Evolutionary conservation across 2,797 vertebrate genomes (phyloP).

Genomic region (Onychomys arenicola): DNA sequence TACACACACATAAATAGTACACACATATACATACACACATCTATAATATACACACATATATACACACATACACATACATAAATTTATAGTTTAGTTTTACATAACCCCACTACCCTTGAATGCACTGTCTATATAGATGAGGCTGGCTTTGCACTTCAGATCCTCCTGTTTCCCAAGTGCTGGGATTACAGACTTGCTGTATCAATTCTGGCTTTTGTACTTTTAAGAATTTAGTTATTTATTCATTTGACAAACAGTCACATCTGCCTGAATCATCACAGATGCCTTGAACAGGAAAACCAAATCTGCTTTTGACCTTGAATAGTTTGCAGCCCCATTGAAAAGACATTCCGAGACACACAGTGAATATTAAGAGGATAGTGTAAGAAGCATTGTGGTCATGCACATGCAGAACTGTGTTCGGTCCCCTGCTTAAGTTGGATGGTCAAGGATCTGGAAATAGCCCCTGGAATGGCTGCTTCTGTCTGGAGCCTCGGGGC

Average conservation of each 20-base stretch:
- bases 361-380: background rate
- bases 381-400: background rate
- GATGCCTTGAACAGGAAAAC: background rate
- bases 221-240: constrained; percentile 15
- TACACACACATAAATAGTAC: too few relatives aligned
- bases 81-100: background rate
- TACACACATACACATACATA: too few relatives aligned
- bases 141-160: background rate
- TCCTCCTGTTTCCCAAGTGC: background rate
- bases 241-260: constrained; percentile 49
- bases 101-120: background rate
- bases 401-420: background rate
- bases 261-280: background rate
- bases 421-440: background rate
- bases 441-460: background rate
- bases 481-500: background rate
- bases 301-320: constrained; percentile 25
- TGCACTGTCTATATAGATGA: background rate
- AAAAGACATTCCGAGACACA: background rate
- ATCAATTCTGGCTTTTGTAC: background rate
- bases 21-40: too few relatives aligned
- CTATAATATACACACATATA: too few relatives aligned
- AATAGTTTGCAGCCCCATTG: background rate
- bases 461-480: background rate
- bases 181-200: background rate